These are phyloP conservation scores for Amaurobius ferox DNA, from an alignment of 2,888 invertebrate species.

Conservation along the genomic window DNA sequence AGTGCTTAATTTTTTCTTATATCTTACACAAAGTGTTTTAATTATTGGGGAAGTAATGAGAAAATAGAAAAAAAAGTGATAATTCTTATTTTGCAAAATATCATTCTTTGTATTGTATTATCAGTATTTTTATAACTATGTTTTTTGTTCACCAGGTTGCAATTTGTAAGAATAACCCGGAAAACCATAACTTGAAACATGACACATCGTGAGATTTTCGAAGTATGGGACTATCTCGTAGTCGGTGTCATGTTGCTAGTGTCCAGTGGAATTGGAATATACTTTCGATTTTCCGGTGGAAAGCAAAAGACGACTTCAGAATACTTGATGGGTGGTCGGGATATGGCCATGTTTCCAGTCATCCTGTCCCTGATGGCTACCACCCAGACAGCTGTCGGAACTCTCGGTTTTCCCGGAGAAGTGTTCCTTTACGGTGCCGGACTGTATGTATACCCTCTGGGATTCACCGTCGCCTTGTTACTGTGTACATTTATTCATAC, in stretches of 20 bases:
- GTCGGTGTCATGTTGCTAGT: slow-evolving; percentile 43
- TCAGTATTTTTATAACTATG: too few species aligned
- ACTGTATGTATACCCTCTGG: slow-evolving; percentile 80
- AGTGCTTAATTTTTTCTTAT: too few species aligned
- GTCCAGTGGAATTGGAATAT: slow-evolving; percentile 50
- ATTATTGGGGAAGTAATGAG: too few species aligned
- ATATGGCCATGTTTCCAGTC: slow-evolving; percentile 71
- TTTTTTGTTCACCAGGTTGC: too few species aligned
- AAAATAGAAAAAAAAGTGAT: too few species aligned
- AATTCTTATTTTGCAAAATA: too few species aligned
- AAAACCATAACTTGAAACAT: too few species aligned
- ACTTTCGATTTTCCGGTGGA: slow-evolving; percentile 52
- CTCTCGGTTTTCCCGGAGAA: slow-evolving; percentile 72
- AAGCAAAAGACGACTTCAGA: slow-evolving; percentile 55
- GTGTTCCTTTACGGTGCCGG: slow-evolving; percentile 79
- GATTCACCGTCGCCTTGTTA: slow-evolving; percentile 86
- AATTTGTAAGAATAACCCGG: too few species aligned
- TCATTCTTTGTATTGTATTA: too few species aligned
- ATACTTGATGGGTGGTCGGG: slow-evolving; percentile 69
- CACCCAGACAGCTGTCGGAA: slow-evolving; percentile 70
- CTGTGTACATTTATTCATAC: slow-evolving; percentile 87
- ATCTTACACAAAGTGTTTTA: too few species aligned
- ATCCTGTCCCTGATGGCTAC: slow-evolving; percentile 72
- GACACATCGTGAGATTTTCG: slow-evolving; percentile 18
- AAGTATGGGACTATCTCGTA: slow-evolving; percentile 59